These are phyloP conservation scores for Takifugu flavidus DNA, from an alignment of 2,113 vertebrate species.

Conservation along the genomic window DNA sequence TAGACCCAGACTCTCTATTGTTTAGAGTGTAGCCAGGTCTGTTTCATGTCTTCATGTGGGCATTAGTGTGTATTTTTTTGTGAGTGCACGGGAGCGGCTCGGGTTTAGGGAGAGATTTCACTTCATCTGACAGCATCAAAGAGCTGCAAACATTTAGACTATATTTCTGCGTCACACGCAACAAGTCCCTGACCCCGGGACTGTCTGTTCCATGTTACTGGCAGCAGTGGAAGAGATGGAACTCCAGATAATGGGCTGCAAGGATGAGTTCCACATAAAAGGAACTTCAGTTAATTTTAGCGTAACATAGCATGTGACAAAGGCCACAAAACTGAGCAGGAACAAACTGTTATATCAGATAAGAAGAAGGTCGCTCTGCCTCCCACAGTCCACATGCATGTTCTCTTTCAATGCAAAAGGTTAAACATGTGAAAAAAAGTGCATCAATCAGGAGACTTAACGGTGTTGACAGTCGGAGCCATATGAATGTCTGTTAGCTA, in stretches of 20 bases:
- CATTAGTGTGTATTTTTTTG: slow-evolving; percentile 1
- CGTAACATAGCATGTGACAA: no score
- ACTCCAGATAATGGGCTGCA: not conserved
- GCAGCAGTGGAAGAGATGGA: slow-evolving; percentile 6
- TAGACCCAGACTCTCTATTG: slow-evolving; percentile 19
- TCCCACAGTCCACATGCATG: not conserved
- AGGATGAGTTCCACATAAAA: no score
- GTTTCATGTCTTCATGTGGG: not conserved
- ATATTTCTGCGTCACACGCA: slow-evolving; percentile 15
- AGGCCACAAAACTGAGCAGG: no score
- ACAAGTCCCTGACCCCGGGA: slow-evolving; percentile 30
- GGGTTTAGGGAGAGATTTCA: slow-evolving; percentile 24
- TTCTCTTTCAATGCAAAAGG: not conserved
- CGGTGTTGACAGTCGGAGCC: no score
- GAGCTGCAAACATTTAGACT: slow-evolving; percentile 18
- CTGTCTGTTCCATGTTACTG: slow-evolving; percentile 22
- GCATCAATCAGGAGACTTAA: no score
- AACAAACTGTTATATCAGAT: no score
- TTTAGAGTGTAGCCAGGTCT: no score
- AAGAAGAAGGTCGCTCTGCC: not conserved
- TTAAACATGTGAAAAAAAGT: not conserved
- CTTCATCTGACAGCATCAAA: slow-evolving; percentile 20
- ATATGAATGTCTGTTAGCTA: no score
- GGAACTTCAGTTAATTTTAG: no score
- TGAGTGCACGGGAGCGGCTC: no score